Evolutionary conservation across 2,888 invertebrate genomes (phyloP).

Genomic region (Drosophila anceps): DNA sequence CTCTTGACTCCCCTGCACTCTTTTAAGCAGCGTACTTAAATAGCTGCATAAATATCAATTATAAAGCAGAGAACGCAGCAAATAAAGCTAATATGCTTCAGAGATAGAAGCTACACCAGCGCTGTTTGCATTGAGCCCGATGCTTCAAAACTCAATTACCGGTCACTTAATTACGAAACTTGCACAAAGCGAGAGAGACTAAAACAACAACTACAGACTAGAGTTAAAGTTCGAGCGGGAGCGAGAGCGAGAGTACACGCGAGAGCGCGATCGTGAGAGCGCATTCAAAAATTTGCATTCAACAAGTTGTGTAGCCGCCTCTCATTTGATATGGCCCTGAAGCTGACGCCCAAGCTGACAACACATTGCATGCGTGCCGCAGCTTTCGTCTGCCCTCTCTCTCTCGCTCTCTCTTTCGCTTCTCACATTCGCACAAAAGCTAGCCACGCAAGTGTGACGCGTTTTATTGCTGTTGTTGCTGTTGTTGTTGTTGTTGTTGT

Average conservation of each 20-base stretch:
- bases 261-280: conserved; percentile 24
- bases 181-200: conserved; percentile 27
- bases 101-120: conserved; percentile 24
- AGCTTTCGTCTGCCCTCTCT: conserved; percentile 20
- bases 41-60: conserved; percentile 80
- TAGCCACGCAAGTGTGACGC: conserved; percentile 77
- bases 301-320: conserved; percentile 52
- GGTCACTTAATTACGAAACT: conserved; percentile 72
- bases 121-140: conserved; percentile 26
- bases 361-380: conserved; percentile 43
- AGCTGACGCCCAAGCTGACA: conserved; percentile 55
- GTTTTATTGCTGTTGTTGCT: conserved; percentile 36
- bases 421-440: conserved; percentile 51
- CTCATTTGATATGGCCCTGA: conserved; percentile 57
- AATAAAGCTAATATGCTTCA: conserved; percentile 40
- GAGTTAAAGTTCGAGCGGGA: neutral
- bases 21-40: conserved; percentile 51
- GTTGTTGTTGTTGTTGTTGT: conserved; percentile 26
- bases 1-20: neutral
- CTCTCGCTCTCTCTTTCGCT: neutral
- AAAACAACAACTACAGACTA: neutral
- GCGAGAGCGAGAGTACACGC: conserved; percentile 6
- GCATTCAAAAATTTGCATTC: conserved; percentile 69
- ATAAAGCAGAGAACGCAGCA: conserved; percentile 56
- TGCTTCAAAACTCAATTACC: conserved; percentile 74